Evolutionary conservation across 2,888 invertebrate species (phyloP).

Genomic region (Homarus gammarus): DNA sequence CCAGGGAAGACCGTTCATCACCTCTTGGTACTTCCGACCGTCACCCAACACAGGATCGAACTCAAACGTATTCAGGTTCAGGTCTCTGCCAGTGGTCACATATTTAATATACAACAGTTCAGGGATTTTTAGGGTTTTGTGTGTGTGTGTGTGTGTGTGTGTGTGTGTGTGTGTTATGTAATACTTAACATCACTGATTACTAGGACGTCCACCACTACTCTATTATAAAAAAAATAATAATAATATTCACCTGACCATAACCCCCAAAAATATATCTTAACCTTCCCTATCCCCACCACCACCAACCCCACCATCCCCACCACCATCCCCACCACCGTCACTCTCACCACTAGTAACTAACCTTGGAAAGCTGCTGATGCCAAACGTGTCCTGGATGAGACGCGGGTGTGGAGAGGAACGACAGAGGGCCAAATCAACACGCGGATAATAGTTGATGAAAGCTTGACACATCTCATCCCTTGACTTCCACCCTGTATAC

Average conservation of each 20-base stretch:
- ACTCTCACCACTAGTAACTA: background rate
- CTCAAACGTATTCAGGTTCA: conserved; percentile 21
- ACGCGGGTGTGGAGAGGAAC: conserved; percentile 47
- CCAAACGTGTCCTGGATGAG: conserved; percentile 5
- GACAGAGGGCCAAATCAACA: conserved; percentile 50
- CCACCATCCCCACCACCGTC: no score
- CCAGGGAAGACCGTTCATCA: conserved; percentile 43
- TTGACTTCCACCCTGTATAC: conserved; percentile 48
- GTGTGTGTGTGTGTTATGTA: no score
- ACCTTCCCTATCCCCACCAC: no score
- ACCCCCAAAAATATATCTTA: no score
- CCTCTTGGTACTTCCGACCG: conserved; percentile 43
- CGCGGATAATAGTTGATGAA: conserved; percentile 69
- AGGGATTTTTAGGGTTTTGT: no score
- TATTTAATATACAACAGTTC: no score
- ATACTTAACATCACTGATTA: no score
- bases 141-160: no score
- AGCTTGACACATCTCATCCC: conserved; percentile 69
- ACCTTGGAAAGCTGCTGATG: conserved; percentile 24
- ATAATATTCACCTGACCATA: no score
- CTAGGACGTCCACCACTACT: no score
- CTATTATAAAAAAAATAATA: no score
- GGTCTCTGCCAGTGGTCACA: conserved; percentile 19
- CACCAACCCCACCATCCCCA: no score
- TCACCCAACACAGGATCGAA: conserved; percentile 40